Conservation (phyloP, 2,113 vertebrate species). For the Pterocles orientalis region DNA sequence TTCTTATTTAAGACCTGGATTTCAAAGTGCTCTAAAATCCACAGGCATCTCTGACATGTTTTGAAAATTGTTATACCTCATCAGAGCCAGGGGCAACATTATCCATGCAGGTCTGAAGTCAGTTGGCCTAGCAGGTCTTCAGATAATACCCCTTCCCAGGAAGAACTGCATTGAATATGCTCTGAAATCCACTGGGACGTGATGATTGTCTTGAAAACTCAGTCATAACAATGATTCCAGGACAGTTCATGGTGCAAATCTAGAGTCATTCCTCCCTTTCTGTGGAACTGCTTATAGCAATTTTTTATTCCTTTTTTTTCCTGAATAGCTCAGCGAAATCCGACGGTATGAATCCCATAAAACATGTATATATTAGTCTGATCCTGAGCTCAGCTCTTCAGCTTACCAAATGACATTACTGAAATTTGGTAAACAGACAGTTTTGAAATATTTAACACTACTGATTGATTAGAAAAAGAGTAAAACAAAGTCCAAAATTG, state of each 20-base stretch:
- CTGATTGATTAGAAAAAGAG: neutral
- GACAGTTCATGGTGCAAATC: neutral
- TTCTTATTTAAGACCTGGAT: slow-evolving; percentile 44
- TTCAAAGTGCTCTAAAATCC: slow-evolving; percentile 59
- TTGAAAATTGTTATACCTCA: slow-evolving; percentile 35
- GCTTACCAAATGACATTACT: neutral
- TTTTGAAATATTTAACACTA: neutral
- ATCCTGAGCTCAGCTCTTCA: neutral
- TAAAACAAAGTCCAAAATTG: neutral
- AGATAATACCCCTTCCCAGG: neutral
- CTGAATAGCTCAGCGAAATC: neutral
- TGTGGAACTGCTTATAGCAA: neutral
- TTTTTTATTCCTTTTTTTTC: neutral
- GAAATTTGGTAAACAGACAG: neutral
- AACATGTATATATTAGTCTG: neutral
- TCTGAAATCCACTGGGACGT: neutral
- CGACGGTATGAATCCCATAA: neutral
- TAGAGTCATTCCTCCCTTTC: neutral
- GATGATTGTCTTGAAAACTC: neutral
- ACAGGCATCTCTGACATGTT: slow-evolving; percentile 50
- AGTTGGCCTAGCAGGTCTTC: slow-evolving; percentile 15
- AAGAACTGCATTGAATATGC: neutral
- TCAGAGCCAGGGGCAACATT: slow-evolving; percentile 27
- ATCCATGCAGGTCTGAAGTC: slow-evolving; percentile 16
- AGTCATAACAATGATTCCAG: neutral